Percentiles rank a stretch among this genome's conserved stretches.
Evolutionary conservation across 2,113 vertebrate species (phyloP).

Genomic region (Thoracochromis brauschi): DNA sequence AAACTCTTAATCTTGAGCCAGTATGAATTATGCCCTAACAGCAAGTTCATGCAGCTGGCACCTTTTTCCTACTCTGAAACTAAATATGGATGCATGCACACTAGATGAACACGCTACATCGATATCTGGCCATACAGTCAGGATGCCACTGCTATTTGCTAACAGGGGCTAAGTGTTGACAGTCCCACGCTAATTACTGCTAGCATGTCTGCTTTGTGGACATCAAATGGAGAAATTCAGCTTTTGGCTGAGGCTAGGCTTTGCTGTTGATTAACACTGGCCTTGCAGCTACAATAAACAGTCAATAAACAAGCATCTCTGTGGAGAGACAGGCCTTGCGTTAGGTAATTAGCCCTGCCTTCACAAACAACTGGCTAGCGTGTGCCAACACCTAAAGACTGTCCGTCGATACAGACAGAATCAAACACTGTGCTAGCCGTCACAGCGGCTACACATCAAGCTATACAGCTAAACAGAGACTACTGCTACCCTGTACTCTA

Average conservation of each 20-base stretch:
- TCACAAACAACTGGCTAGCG: slow-evolving; percentile 33
- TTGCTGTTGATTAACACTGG: slow-evolving; percentile 35
- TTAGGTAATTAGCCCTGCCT: slow-evolving; percentile 46
- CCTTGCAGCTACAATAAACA: slow-evolving; percentile 54
- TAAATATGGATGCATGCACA: not conserved
- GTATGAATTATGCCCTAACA: slow-evolving; percentile 35
- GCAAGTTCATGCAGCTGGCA: slow-evolving; percentile 34
- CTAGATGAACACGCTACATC: not conserved
- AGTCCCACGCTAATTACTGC: slow-evolving; percentile 55
- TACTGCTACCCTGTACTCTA: not conserved
- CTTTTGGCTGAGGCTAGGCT: slow-evolving; percentile 28
- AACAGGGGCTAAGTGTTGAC: slow-evolving; percentile 52
- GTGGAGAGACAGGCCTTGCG: slow-evolving; percentile 32
- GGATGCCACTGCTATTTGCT: slow-evolving; percentile 44
- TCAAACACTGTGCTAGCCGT: not conserved
- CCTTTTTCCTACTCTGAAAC: slow-evolving; percentile 22
- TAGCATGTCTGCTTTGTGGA: slow-evolving; percentile 44
- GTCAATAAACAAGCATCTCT: slow-evolving; percentile 57
- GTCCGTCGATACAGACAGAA: slow-evolving; percentile 12
- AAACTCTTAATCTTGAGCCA: slow-evolving; percentile 28
- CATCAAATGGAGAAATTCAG: slow-evolving; percentile 49
- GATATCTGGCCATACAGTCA: slow-evolving; percentile 21
- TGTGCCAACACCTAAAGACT: slow-evolving; percentile 29
- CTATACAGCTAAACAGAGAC: not conserved
- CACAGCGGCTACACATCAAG: not conserved